Evolutionary conservation across 1,140 invertebrate genomes (phyloP), one percentile per base, ranked within the genome.

Genomic region (Arctopsyche grandis): DNA sequence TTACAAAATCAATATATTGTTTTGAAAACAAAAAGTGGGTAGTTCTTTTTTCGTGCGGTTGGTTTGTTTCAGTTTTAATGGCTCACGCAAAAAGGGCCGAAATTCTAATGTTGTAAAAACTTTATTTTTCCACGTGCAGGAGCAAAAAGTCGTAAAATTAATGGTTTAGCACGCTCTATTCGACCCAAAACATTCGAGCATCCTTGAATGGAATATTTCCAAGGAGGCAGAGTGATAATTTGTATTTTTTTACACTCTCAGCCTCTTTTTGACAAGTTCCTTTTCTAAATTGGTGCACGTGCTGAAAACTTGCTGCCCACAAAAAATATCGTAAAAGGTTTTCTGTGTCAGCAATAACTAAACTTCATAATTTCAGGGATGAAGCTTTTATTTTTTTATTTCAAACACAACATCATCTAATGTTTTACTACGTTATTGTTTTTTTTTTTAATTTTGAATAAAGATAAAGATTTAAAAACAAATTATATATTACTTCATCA

Each of bases 71-170:
- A 24, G 63, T 26, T 66, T 66, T 66, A 26, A 66, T 22, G 63
- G 24, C 10, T 26, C 21, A 12, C 63, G 63, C 63, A 24, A 66
- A 66, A 66, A 66, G 21, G 24, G 24, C 63, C 24, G 14, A 66
- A 66, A 66, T 66, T 66, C 24, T 24, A 66, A 66, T 26, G 21
- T 66, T 22, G 24, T 66, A 66, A 66, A 66, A 66, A 66, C 22
- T 66, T 66, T 66, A 66, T 60, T 76, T 43, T 76, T 63, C 44
- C 74, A 76, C 74, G 74, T 76, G 63, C 63, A 56, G 58, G 58
- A 10, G 19, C 74, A 63, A 43, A 75, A 75, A 79, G 48, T 79
- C 74, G 22, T 79, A 56, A 79, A 79, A 79, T 75, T 75, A 79
- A 79, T 79, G 78, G 78, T 58, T 75, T 69, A 58, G 71, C 78